Evolutionary conservation across 2,113 vertebrate species (phyloP), one percentile per base, ranked within the genome.

Genomic region (Regulus satrapa): DNA sequence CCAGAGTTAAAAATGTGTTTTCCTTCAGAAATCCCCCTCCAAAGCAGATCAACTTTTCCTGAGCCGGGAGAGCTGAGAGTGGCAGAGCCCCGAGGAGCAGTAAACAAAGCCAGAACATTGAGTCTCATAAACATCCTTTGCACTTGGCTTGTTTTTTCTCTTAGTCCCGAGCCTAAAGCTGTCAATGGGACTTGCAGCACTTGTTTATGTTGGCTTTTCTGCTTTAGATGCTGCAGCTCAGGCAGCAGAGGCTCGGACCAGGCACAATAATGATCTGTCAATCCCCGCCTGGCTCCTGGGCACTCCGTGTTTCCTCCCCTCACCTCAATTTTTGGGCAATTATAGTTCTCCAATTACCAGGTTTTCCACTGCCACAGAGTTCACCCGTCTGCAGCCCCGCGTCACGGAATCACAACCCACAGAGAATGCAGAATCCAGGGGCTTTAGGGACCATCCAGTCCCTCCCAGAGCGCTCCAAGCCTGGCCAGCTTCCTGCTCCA

Each of bases 41-140:
- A 81, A 54, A 81, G 89, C 88, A 79, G 7, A 83, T 85, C 4
- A 4, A 9, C 59, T 77, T 49, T 64, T 62, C 76, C 75, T 49
- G 85, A 86, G 64, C 78, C 3, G 12, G 69, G 64, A 71, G 77
- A 89, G 66, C 84, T 3, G 80, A 75, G 91, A 73, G 66, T 85
- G 94, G 92, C 94, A 95, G 89, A 72, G 85, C 63, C 9, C 4
- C 36, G 85, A 95, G 75, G 75, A 92, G 79, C 43, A 25, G 92
- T 90, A 95, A 97, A 96, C 89, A 97, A 94, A 88, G 16, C 21
- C 90, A 90, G 94, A 84, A 92, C 92, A 88, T 56, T 31, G 67
- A 85, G 95, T 93, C 88, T 94, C 95, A 81, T 83, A 92, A 97
- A 96, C 94, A 94, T 95, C 95, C 96, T 89, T 88, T 83, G 89